A percentile compares a stretch with the other conserved stretches of the same genome.
phyloP scores from a whole-genome alignment of 2,113 vertebrate species.

The Austrofundulus limnaeus region DNA sequence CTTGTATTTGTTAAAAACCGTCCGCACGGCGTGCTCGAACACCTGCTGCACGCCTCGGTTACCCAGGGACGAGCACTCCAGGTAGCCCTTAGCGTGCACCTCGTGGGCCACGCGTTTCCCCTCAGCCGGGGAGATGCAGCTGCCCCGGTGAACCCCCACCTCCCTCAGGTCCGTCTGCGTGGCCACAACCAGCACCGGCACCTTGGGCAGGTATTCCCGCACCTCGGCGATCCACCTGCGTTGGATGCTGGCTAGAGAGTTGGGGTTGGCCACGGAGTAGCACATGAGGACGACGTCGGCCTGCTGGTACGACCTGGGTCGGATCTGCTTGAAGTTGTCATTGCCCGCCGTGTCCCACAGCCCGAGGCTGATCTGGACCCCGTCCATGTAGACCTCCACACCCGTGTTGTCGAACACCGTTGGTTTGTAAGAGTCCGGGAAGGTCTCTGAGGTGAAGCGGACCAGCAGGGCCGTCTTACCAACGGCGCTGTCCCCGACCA shows the following conservation, averaged over 20 bases:
- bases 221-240: constrained; percentile 90
- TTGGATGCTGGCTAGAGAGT: constrained; percentile 85
- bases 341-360: constrained; percentile 96
- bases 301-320: constrained; percentile 94
- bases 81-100: constrained; percentile 88
- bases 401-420: constrained; percentile 97
- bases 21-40: constrained; percentile 92
- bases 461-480: constrained; percentile 94
- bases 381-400: constrained; percentile 95
- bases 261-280: constrained; percentile 92
- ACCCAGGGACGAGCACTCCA: constrained; percentile 93
- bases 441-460: constrained; percentile 95
- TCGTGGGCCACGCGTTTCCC: constrained; percentile 89
- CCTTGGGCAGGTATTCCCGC: constrained; percentile 84
- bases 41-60: constrained; percentile 95
- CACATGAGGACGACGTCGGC: constrained; percentile 93
- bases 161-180: constrained; percentile 95
- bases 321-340: constrained; percentile 88
- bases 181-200: constrained; percentile 90
- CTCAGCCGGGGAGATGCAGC: constrained; percentile 80
- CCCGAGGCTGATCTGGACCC: constrained; percentile 90
- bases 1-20: constrained; percentile 84
- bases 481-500: constrained; percentile 92
- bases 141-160: constrained; percentile 76
- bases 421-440: constrained; percentile 90